Conservation (phyloP, 1,140 invertebrate genomes). For the Holcopasites calliopsidis region DNA sequence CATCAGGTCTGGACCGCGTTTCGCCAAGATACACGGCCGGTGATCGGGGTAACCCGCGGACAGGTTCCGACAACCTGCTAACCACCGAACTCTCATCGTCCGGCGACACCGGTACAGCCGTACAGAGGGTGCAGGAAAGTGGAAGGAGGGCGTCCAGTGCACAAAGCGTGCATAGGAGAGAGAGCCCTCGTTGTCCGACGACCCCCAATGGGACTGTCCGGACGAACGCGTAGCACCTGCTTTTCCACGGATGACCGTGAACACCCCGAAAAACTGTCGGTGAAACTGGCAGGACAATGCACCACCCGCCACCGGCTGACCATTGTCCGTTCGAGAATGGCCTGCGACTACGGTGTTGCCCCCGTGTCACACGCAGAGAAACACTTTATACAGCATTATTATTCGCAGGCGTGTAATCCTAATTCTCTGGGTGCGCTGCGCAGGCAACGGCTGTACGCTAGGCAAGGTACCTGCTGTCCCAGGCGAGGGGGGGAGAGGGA, state of each 20-base stretch:
- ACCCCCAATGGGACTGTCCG: slow-evolving; percentile 26
- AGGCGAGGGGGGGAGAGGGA: too few relatives aligned
- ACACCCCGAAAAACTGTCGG: slow-evolving; percentile 19
- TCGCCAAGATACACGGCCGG: slow-evolving; percentile 2
- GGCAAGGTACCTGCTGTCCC: background rate
- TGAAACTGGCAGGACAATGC: slow-evolving; percentile 64
- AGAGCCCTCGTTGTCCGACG: background rate
- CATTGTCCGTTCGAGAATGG: slow-evolving; percentile 59
- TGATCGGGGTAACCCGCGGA: background rate
- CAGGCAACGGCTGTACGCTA: too few relatives aligned
- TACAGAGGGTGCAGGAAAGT: slow-evolving; percentile 1
- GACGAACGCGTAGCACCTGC: slow-evolving; percentile 44
- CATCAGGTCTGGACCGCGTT: too few relatives aligned
- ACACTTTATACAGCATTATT: slow-evolving; percentile 56
- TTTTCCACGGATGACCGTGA: slow-evolving; percentile 10
- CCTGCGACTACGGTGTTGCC: slow-evolving; percentile 12
- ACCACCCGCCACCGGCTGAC: slow-evolving; percentile 68
- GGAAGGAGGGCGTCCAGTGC: background rate
- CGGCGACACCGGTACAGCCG: slow-evolving; percentile 11
- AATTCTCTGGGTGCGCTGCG: slow-evolving; percentile 45
- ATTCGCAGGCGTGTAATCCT: slow-evolving; percentile 64
- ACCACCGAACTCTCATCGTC: slow-evolving; percentile 6
- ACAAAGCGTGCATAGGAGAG: background rate
- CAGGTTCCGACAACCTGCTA: slow-evolving; percentile 44
- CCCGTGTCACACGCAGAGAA: slow-evolving; percentile 42